These are phyloP conservation scores for Megaceryle torquata DNA, from an alignment of 2,113 vertebrate species.

Conservation along the genomic window DNA sequence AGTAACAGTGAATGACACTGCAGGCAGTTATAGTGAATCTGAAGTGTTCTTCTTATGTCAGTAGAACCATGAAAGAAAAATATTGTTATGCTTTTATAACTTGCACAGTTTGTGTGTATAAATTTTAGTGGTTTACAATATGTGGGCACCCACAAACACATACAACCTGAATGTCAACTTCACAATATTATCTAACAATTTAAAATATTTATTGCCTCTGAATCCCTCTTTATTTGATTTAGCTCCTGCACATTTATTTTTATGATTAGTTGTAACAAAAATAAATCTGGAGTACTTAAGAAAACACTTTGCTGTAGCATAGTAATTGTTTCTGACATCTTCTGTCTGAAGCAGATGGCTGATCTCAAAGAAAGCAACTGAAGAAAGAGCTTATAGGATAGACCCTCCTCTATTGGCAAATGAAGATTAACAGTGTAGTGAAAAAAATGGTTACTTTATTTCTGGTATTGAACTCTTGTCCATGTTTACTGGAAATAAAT, in stretches of 20 bases:
- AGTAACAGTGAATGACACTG: not conserved
- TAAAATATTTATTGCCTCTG: slow-evolving; percentile 18
- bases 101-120: not conserved
- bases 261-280: slow-evolving; percentile 41
- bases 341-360: slow-evolving; percentile 3
- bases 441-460: not conserved
- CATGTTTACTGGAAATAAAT: not conserved
- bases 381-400: not conserved
- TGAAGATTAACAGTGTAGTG: not conserved
- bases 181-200: slow-evolving; percentile 11
- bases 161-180: not conserved
- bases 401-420: not conserved
- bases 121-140: not conserved
- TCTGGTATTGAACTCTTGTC: not conserved
- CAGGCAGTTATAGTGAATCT: not conserved
- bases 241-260: slow-evolving; percentile 1
- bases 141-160: not conserved
- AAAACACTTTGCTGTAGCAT: slow-evolving; percentile 6
- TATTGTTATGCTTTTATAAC: not conserved
- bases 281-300: slow-evolving; percentile 29
- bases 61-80: slow-evolving; percentile 28
- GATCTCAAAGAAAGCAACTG: not conserved
- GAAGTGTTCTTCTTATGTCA: not conserved
- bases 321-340: slow-evolving; percentile 22
- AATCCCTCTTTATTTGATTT: slow-evolving; percentile 32